phyloP scores from a whole-genome alignment of 64 coral and sea anemone genomes.

The Orbicella faveolata region DNA sequence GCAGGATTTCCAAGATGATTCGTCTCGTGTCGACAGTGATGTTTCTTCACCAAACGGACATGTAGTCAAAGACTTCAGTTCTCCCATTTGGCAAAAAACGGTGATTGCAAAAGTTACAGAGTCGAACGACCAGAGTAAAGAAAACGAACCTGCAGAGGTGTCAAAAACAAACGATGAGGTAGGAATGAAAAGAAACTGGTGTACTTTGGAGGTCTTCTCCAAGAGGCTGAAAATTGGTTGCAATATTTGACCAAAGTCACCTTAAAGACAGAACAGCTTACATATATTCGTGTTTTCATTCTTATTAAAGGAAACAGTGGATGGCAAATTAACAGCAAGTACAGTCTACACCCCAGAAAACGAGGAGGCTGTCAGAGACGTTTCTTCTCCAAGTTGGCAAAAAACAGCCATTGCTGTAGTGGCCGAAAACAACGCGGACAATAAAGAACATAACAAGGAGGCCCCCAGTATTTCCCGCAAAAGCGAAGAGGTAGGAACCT shows the following conservation, averaged over 20 bases:
- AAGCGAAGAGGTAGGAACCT: background rate
- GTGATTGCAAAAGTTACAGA: constrained; percentile 16
- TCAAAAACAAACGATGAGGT: background rate
- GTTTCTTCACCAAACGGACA: background rate
- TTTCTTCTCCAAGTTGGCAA: constrained; percentile 24
- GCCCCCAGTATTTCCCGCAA: background rate
- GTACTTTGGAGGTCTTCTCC: background rate
- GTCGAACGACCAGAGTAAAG: background rate
- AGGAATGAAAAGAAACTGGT: background rate
- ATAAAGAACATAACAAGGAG: background rate
- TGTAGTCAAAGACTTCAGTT: constrained; percentile 23
- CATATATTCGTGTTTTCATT: background rate
- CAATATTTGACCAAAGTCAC: no score
- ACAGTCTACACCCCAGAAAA: background rate
- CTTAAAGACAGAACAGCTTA: no score
- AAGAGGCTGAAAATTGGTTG: no score
- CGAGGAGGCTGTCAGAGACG: background rate
- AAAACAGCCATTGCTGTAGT: constrained; percentile 16
- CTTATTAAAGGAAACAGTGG: background rate
- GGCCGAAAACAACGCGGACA: background rate
- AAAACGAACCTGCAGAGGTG: background rate
- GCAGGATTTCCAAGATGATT: background rate
- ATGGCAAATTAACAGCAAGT: background rate
- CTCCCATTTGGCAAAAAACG: constrained; percentile 60
- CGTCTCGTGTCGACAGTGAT: background rate